These are phyloP conservation scores for Acyrthosiphon pisum DNA, from an alignment of 1,140 invertebrate species.

Conservation along the genomic window DNA sequence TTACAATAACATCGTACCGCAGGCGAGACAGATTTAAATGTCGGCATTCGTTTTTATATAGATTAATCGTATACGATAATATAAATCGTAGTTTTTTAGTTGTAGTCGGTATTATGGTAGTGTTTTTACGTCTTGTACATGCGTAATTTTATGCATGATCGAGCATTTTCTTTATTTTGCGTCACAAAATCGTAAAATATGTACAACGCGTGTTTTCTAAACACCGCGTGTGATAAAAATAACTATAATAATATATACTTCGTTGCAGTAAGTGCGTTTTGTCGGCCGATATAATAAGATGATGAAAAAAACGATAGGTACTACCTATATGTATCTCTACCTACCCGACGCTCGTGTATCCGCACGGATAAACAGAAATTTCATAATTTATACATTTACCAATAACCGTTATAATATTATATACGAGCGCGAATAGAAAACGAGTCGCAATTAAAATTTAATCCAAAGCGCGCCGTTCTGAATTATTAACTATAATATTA, in stretches of 20 bases:
- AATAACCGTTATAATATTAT: constrained; percentile 22
- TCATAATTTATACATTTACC: constrained; percentile 10
- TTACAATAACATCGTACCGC: neutral
- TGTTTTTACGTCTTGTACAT: neutral
- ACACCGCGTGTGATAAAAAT: neutral
- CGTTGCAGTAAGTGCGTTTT: neutral
- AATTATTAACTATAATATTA: constrained; percentile 16
- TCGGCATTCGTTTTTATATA: neutral
- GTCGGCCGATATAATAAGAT: neutral
- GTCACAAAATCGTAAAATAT: constrained; percentile 25
- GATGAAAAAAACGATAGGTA: neutral
- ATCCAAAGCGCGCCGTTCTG: constrained; percentile 16
- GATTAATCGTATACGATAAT: neutral
- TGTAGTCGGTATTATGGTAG: neutral
- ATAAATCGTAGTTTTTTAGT: neutral
- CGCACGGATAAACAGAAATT: constrained; percentile 13
- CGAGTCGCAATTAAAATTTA: constrained; percentile 34
- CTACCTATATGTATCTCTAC: neutral
- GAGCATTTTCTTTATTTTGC: constrained; percentile 12
- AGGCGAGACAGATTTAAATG: neutral
- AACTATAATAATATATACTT: neutral
- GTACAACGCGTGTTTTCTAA: neutral
- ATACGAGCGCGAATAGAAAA: constrained; percentile 18
- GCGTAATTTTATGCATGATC: constrained; percentile 17
- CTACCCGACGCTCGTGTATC: neutral